Evolutionary conservation across 1,140 invertebrate genomes (phyloP), one percentile per base, ranked within the genome.

Genomic region (Ceratosolen solmsi): DNA sequence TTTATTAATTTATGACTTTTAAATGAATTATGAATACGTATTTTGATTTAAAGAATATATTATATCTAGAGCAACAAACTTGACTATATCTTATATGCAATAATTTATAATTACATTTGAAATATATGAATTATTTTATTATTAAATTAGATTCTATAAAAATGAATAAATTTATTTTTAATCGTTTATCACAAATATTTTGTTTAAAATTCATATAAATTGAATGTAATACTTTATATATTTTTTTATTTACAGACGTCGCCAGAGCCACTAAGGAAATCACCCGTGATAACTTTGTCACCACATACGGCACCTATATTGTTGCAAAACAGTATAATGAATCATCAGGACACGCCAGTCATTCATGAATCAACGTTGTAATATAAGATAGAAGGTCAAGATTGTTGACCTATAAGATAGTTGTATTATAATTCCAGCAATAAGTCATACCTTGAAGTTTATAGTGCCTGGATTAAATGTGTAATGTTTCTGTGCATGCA

Each of bases 311-410:
- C 5, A 25, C n/a, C 70, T 20, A 15, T 87, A 38, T 88, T 90
- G 75, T 90, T 91, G 70, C 82, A 87, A 22, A 88, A 87, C 82
- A 25, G 49, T 8, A 7, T 49, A 33, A 33, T 76, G 1, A 65
- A 33, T 71, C 87, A 89, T 85, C 85, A 88, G 63, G 89, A 91
- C 51, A 86, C 88, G 71, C 82, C 87, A 46, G 87, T 91, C 46
- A 90, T 92, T 76, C 91, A 92, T 83, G 91, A 92, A 79, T 91
- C 91, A 17, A 92, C 91, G 27, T 90, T 92, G 89, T 92, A 92
- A 91, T 90, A 86, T 82, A 89, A 87, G 70, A 90, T 89, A 77
- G 91, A 90, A 91, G 88, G 84, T 88, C 65, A 30, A 54, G 75
- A 63, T 36, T n/a, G n/a, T n/a, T 51, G 25, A 9, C 27, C 51